Percentiles rank a stretch among this genome's conserved stretches.
Conservation (phyloP, 1,140 invertebrate genomes). For the Caenorhabditis latens region DNA sequence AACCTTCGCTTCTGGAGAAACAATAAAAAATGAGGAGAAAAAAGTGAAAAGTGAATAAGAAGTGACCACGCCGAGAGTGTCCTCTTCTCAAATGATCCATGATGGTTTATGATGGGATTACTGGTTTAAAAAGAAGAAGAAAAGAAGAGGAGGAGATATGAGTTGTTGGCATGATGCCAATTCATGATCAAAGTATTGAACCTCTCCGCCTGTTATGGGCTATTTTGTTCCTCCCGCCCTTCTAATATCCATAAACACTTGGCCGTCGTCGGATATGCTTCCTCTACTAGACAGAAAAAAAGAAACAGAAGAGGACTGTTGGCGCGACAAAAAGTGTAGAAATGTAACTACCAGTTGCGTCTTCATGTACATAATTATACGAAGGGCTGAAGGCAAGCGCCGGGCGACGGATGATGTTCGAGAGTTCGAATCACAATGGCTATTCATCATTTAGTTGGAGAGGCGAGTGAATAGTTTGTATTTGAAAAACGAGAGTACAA, state of each 20-base stretch:
- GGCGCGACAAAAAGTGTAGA: conserved; percentile 26
- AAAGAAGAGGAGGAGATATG: not conserved
- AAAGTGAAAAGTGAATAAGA: conserved; percentile 53
- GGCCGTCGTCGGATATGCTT: not conserved
- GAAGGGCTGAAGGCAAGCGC: not conserved
- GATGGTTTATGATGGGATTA: not conserved
- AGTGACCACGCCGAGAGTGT: conserved; percentile 50
- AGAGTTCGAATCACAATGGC: conserved; percentile 51
- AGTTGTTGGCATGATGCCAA: conserved; percentile 11
- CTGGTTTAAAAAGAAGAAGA: not conserved
- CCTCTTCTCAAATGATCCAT: conserved; percentile 44
- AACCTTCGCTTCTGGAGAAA: not conserved
- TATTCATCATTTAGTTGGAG: conserved; percentile 17
- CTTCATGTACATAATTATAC: conserved; percentile 44
- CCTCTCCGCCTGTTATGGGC: not conserved
- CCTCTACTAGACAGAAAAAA: conserved; percentile 37
- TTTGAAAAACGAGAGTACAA: not conserved
- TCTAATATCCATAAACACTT: conserved; percentile 33
- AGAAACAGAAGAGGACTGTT: not conserved
- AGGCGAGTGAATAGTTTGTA: not conserved
- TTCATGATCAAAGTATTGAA: not conserved
- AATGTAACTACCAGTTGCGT: conserved; percentile 42
- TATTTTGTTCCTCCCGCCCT: not conserved
- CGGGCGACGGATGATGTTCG: conserved; percentile 1
- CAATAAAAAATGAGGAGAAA: conserved; percentile 24